Percentiles rank a stretch among this genome's conserved stretches.
Evolutionary conservation across 2,113 vertebrate species (phyloP).

Genomic region (Stigmatopora nigra): DNA sequence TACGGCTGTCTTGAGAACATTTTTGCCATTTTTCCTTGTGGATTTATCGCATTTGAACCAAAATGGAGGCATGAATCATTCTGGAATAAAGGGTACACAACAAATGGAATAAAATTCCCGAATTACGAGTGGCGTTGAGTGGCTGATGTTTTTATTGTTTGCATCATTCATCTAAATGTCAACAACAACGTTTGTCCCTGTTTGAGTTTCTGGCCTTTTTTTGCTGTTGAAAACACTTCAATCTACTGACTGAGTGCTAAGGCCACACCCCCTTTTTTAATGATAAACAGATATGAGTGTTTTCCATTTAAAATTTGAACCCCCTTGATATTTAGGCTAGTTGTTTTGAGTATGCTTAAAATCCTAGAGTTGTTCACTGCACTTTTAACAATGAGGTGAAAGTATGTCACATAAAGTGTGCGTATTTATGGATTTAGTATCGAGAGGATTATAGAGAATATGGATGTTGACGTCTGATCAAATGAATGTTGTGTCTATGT

Average conservation of each 20-base stretch:
- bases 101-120: background rate
- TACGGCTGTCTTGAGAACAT: background rate
- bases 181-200: slow-evolving; percentile 33
- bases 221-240: slow-evolving; percentile 26
- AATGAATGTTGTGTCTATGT: too few species aligned
- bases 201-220: slow-evolving; percentile 3
- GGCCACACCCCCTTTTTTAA: too few species aligned
- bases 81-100: background rate
- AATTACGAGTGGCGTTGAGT: slow-evolving; percentile 19
- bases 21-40: background rate
- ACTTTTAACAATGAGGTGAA: background rate
- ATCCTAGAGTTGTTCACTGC: background rate
- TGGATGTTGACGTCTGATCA: too few species aligned
- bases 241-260: slow-evolving; percentile 10
- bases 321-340: background rate
- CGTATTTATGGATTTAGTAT: too few species aligned
- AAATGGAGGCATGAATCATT: background rate
- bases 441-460: too few species aligned
- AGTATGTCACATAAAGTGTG: slow-evolving; percentile 9
- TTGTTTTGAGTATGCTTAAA: background rate
- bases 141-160: slow-evolving; percentile 19
- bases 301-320: background rate
- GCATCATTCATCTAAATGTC: slow-evolving; percentile 48
- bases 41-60: background rate
- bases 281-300: background rate